Evolutionary conservation across 2,888 invertebrate species (phyloP), one percentile per base, ranked within the genome.

Genomic region (Andrena praecox): DNA sequence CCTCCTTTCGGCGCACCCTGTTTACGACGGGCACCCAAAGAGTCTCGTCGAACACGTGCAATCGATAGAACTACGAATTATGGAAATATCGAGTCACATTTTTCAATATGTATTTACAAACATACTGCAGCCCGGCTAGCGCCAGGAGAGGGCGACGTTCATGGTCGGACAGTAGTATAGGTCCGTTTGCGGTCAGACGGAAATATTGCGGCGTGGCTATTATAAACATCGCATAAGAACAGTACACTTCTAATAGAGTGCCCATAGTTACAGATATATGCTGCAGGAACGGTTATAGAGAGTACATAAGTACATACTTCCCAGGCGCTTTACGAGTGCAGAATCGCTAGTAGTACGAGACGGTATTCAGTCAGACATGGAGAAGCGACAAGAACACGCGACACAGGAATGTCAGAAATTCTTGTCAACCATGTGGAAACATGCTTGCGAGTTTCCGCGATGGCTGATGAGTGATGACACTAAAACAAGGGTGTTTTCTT

Each of bases 1-100:
- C 87, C 76, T 83, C 81, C 75, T 81, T 84, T 71, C 68, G 29
- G 52, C 64, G 52, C 54, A 74, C 71, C 69, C 68, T 69, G 66
- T 72, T 76, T 60, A 71, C 81, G 62, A 52, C 29, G 68, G 35
- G 16, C 42, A 29, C 10, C 50, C n/a, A 3, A 67, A 29, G n/a
- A 31, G 63, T 48, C 68, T 10, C 8, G n/a, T 16, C 12, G 66
- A 31, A 42, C 29, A 62, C 52, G 50, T 31, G 60, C 66, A 52
- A 77, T 74, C 75, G 52, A 63, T 72, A 20, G 2, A 8, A 12
- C 29, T 27, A 29, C 31, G 2, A 62, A 33, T 29, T 0, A 27
- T 6, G 12, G 4, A 8, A 29, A 60, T 10, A 8, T 52, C 20
- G 6, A 54, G 7, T 10, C 7, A 0, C 2, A 20, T 24, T 54